Evolutionary conservation across 2,113 vertebrate genomes (phyloP).

Genomic region (Neolamprologus brichardi): DNA sequence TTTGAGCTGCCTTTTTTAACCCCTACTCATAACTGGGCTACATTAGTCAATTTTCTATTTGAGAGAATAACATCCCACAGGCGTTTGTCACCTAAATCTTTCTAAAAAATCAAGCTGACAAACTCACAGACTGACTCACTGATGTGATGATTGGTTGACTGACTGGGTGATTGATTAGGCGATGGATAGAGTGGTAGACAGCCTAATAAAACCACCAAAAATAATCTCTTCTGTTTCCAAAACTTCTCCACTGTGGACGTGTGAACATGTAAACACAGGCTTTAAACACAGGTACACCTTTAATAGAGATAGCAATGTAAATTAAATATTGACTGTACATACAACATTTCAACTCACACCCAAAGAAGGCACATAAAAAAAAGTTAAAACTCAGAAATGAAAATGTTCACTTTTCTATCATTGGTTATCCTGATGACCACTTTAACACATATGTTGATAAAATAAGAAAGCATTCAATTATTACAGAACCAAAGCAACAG

Average conservation of each 20-base stretch:
- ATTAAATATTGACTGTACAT: background rate
- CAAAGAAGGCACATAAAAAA: background rate
- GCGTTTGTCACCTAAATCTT: background rate
- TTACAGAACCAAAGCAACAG: background rate
- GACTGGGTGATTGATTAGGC: background rate
- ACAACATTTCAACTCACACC: background rate
- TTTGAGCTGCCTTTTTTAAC: background rate
- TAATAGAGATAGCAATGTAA: background rate
- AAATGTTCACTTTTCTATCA: background rate
- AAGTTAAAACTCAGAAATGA: background rate
- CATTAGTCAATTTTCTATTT: background rate
- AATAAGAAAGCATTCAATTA: background rate
- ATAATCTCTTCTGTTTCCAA: background rate
- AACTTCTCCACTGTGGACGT: background rate
- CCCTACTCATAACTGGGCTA: background rate
- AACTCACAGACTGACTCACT: background rate
- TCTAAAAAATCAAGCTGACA: background rate
- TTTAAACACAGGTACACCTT: background rate
- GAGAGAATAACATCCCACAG: background rate
- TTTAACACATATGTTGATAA: background rate
- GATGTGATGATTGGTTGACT: background rate
- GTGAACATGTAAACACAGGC: background rate
- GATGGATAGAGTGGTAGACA: background rate
- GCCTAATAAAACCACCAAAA: background rate
- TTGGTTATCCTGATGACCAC: background rate